Evolutionary conservation across 2,797 vertebrate species (phyloP).

Genomic region (Mastacembelus armatus): DNA sequence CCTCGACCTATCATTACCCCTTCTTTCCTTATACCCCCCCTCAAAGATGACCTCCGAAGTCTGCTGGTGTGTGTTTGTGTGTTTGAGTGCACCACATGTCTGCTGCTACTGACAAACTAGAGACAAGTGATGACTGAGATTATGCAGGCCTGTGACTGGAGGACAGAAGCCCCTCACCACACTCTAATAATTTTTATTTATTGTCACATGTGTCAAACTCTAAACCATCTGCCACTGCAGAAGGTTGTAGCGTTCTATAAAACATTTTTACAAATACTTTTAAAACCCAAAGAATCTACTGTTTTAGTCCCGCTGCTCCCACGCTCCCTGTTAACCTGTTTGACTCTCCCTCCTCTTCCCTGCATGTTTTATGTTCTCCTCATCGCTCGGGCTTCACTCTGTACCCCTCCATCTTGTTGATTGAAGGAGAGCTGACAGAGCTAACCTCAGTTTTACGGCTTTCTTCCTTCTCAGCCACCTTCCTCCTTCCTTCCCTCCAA

Average conservation of each 20-base stretch:
- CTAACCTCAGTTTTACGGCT: conserved; percentile 70
- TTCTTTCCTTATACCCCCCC: conserved; percentile 3
- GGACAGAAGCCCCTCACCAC: conserved; percentile 39
- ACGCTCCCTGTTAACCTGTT: conserved; percentile 58
- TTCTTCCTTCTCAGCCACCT: conserved; percentile 55
- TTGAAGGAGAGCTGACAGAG: conserved; percentile 62
- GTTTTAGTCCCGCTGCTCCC: conserved; percentile 55
- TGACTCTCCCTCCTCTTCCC: conserved; percentile 30
- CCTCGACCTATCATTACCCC: conserved; percentile 53
- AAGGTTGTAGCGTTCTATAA: conserved; percentile 66
- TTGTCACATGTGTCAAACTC: conserved; percentile 62
- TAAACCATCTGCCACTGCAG: conserved; percentile 60
- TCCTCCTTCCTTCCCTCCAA: conserved; percentile 40
- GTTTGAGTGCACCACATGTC: conserved; percentile 66
- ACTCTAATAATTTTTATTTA: conserved; percentile 68
- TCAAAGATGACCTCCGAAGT: conserved; percentile 57
- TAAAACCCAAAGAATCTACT: conserved; percentile 63
- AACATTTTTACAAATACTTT: conserved; percentile 70
- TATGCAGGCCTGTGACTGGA: conserved; percentile 69
- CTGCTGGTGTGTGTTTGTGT: conserved; percentile 18
- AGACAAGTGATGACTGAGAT: conserved; percentile 75
- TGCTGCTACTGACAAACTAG: conserved; percentile 76
- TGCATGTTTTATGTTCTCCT: conserved; percentile 46
- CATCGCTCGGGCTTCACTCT: conserved; percentile 37
- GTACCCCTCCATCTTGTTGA: conserved; percentile 74